Evolutionary conservation across 2,113 vertebrate genomes (phyloP).

Genomic region (Tapirus terrestris): DNA sequence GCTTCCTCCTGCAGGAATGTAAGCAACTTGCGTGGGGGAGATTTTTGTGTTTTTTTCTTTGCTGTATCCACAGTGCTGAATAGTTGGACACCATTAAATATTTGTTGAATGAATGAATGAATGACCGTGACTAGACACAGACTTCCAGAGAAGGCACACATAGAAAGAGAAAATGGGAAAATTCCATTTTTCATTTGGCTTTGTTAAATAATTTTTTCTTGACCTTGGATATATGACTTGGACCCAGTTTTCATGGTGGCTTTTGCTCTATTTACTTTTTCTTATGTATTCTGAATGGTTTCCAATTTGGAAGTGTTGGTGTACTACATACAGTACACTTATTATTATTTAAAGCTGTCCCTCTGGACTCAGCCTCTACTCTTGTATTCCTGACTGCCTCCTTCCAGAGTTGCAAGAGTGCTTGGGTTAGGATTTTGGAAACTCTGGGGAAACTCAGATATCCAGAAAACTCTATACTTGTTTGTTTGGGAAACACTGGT

Average conservation of each 20-base stretch:
- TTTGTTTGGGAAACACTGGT: constrained; percentile 27
- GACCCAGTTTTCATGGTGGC: not conserved
- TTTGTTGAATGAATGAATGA: constrained; percentile 29
- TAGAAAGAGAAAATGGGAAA: not conserved
- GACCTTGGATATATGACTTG: not conserved
- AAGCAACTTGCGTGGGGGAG: not conserved
- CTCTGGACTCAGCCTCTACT: not conserved
- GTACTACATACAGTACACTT: not conserved
- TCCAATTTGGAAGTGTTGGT: not conserved
- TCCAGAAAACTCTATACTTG: not conserved
- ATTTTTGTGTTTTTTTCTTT: constrained; percentile 12
- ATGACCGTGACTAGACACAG: not conserved
- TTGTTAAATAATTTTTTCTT: constrained; percentile 32
- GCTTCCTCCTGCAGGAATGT: not conserved
- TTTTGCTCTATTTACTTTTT: constrained; percentile 18
- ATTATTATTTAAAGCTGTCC: not conserved
- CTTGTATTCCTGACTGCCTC: not conserved
- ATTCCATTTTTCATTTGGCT: not conserved
- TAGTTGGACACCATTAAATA: not conserved
- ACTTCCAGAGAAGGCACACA: not conserved
- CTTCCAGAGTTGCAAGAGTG: not conserved
- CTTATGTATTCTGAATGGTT: not conserved
- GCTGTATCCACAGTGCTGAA: not conserved
- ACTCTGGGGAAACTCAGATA: not conserved
- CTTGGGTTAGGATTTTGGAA: constrained; percentile 22